Evolutionary conservation across 2,888 invertebrate species (phyloP), one percentile per base, ranked within the genome.

Genomic region (Philereme vetulata): DNA sequence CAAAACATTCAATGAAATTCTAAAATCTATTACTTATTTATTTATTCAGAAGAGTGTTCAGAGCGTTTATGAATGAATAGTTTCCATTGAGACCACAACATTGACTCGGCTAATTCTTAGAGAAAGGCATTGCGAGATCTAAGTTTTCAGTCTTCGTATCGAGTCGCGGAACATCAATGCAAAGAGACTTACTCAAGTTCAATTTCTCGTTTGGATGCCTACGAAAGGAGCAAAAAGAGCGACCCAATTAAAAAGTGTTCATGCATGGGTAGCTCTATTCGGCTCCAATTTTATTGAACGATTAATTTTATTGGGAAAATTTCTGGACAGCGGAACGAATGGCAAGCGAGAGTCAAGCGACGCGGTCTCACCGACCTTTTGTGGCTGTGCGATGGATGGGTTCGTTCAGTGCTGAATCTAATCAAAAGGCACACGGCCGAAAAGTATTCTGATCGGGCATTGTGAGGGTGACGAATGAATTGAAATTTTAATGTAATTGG

Each of bases 241-340:
- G 80, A 85, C 83, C 88, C 91, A 91, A 91, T 91, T 92, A 90
- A 91, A 90, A 90, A 89, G 84, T 90, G 85, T 90, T 90, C 88
- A 89, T 85, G 90, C 91, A 90, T 89, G 88, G 87, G 73, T 81
- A 79, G 80, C 76, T 86, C 88, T 86, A 86, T 89, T 89, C 88
- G 81, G 76, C 78, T 84, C 81, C 82, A 82, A 86, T 90, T 91
- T 91, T 91, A 90, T 90, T 85, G 90, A 86, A 85, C 90, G 88
- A 91, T 92, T 92, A 91, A 91, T 90, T 91, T 91, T 88, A 91
- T 90, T 88, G 88, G 86, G 78, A 88, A 90, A 89, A 86, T 90
- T 90, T 89, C 85, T 88, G 88, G 87, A 90, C 89, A 89, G 88
- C 87, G 86, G 81, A 88, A 89, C 88, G 85, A 90, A 90, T 89